phyloP scores from a whole-genome alignment of 1,140 invertebrate species.

The Macrobrachium nipponense region DNA sequence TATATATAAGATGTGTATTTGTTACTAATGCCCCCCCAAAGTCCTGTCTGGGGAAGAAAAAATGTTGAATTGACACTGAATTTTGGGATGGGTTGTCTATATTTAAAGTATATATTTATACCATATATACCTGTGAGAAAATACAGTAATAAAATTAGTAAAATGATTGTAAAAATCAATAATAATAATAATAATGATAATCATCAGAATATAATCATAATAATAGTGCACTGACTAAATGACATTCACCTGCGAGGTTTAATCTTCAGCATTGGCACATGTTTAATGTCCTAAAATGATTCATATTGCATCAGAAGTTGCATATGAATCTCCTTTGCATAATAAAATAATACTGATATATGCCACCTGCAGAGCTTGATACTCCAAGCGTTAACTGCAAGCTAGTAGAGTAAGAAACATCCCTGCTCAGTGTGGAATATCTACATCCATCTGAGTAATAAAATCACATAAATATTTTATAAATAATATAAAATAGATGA shows the following conservation, averaged over 20 bases:
- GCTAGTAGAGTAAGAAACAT: conserved; percentile 6
- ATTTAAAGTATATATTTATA: too few relatives aligned
- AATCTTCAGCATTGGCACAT: conserved; percentile 49
- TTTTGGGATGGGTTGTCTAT: too few relatives aligned
- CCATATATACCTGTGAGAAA: too few relatives aligned
- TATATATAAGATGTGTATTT: too few relatives aligned
- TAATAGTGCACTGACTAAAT: conserved; percentile 9
- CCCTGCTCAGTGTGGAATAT: conserved; percentile 18
- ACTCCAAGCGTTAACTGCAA: neutral
- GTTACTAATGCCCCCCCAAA: too few relatives aligned
- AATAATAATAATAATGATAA: neutral
- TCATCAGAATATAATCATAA: neutral
- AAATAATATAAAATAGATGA: conserved; percentile 56
- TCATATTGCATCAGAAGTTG: conserved; percentile 51
- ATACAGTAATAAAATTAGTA: neutral
- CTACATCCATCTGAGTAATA: conserved; percentile 19
- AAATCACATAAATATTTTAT: conserved; percentile 24
- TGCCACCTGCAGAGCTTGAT: conserved; percentile 26
- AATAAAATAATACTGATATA: conserved; percentile 59
- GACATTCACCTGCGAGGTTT: conserved; percentile 50
- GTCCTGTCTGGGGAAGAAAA: too few relatives aligned
- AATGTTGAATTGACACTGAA: too few relatives aligned
- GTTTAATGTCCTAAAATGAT: conserved; percentile 29
- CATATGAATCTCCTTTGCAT: conserved; percentile 55
- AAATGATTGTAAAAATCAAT: neutral